Percentiles rank a stretch among this genome's conserved stretches.
Conservation (phyloP, 1,140 invertebrate genomes). For the Drosophila bifasciata region DNA sequence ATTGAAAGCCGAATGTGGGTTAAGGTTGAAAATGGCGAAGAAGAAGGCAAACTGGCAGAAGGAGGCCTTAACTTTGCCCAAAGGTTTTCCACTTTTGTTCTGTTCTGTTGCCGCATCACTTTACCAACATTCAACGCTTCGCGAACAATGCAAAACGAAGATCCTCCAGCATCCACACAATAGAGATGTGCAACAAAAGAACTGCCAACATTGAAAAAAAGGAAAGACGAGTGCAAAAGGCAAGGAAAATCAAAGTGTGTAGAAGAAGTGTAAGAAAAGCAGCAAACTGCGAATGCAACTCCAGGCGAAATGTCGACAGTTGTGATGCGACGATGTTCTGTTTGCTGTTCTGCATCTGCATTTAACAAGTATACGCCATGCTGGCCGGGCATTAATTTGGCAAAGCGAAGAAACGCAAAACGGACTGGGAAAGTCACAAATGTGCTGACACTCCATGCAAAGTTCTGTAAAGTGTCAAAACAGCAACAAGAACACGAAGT, state of each 20-base stretch:
- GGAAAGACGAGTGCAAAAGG: constrained; percentile 9
- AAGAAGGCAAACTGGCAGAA: neutral
- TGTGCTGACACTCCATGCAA: constrained; percentile 72
- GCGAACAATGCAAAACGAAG: constrained; percentile 50
- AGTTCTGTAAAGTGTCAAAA: constrained; percentile 53
- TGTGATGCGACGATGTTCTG: constrained; percentile 35
- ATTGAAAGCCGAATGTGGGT: constrained; percentile 72
- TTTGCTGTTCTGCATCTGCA: constrained; percentile 46
- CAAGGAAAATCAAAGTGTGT: constrained; percentile 9
- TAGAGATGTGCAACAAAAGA: constrained; percentile 38
- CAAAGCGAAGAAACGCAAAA: constrained; percentile 24
- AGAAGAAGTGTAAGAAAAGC: constrained; percentile 14
- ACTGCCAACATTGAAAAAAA: constrained; percentile 46
- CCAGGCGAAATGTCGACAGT: constrained; percentile 37
- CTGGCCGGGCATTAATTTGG: constrained; percentile 67
- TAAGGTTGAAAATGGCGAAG: constrained; percentile 48
- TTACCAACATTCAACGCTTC: constrained; percentile 45
- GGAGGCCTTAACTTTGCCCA: constrained; percentile 44
- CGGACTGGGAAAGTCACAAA: constrained; percentile 48
- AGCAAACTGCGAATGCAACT: constrained; percentile 13
- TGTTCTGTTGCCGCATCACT: constrained; percentile 36
- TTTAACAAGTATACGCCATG: constrained; percentile 77
- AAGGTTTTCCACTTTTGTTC: constrained; percentile 40
- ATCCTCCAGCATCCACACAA: constrained; percentile 46
- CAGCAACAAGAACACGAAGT: constrained; percentile 24